A percentile compares a stretch with the other conserved stretches of the same genome.
Evolutionary conservation across 1,140 invertebrate species (phyloP).

Genomic region (Chionoecetes opilio): DNA sequence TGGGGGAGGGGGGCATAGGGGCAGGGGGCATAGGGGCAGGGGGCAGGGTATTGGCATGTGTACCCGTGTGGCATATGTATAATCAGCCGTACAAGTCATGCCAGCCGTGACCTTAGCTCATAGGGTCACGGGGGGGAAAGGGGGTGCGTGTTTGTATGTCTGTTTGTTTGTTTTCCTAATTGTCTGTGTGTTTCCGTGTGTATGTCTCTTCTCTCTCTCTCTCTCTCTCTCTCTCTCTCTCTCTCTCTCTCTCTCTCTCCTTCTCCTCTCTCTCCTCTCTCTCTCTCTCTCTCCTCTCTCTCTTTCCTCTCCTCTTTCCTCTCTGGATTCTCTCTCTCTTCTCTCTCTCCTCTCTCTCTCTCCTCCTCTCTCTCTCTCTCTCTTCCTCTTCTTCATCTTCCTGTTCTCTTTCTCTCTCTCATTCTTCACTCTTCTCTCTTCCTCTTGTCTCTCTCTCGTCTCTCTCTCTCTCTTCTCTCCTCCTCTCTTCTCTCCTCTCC

Average conservation of each 20-base stretch:
- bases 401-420: too few species aligned
- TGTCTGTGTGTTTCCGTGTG: neutral
- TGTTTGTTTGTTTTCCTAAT: neutral
- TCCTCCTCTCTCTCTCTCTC: neutral
- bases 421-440: too few species aligned
- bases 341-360: neutral
- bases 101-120: too few species aligned
- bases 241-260: neutral
- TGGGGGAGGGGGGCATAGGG: too few species aligned
- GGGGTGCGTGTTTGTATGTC: neutral
- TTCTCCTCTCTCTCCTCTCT: neutral
- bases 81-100: too few species aligned
- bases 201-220: neutral
- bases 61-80: neutral
- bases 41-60: too few species aligned
- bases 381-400: neutral
- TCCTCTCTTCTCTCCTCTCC: slow-evolving; percentile 28
- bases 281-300: neutral
- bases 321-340: neutral
- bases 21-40: too few species aligned
- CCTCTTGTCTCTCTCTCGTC: too few species aligned
- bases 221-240: neutral
- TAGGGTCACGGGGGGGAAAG: too few species aligned
- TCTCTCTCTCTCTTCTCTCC: slow-evolving; percentile 30
- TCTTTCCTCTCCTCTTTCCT: neutral